Evolutionary conservation across 2,797 vertebrate genomes (phyloP).

Genomic region (Micropoecilia bifurca): DNA sequence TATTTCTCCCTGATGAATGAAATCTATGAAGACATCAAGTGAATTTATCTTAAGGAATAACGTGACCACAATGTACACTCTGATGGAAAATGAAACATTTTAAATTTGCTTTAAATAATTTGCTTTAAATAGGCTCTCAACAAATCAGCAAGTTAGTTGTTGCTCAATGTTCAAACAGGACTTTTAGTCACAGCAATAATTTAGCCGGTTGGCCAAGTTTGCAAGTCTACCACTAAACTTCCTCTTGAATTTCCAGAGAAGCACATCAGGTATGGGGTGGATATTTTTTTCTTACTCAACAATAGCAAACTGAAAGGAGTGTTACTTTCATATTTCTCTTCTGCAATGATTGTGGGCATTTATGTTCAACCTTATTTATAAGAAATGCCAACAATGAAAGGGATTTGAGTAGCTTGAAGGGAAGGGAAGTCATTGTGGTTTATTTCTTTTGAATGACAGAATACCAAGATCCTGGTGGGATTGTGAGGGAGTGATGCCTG

Average conservation of each 20-base stretch:
- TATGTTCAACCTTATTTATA: neutral
- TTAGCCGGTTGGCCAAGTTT: neutral
- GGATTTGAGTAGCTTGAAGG: neutral
- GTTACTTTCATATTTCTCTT: neutral
- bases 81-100: conserved; percentile 2
- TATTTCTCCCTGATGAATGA: neutral
- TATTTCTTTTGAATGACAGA: no score
- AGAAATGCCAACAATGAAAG: neutral
- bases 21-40: neutral
- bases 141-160: neutral
- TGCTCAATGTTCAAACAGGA: neutral
- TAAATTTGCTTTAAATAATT: neutral
- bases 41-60: neutral
- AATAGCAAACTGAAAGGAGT: neutral
- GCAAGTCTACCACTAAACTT: neutral
- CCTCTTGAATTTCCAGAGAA: conserved; percentile 1
- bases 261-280: no score
- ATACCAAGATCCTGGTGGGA: neutral
- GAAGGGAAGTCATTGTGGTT: no score
- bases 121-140: neutral
- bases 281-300: neutral
- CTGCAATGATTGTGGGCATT: neutral
- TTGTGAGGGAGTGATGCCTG: neutral
- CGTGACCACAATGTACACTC: neutral
- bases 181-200: neutral